These are phyloP conservation scores for Halotydeus destructor DNA, from an alignment of 1,140 invertebrate genomes.

Conservation along the genomic window DNA sequence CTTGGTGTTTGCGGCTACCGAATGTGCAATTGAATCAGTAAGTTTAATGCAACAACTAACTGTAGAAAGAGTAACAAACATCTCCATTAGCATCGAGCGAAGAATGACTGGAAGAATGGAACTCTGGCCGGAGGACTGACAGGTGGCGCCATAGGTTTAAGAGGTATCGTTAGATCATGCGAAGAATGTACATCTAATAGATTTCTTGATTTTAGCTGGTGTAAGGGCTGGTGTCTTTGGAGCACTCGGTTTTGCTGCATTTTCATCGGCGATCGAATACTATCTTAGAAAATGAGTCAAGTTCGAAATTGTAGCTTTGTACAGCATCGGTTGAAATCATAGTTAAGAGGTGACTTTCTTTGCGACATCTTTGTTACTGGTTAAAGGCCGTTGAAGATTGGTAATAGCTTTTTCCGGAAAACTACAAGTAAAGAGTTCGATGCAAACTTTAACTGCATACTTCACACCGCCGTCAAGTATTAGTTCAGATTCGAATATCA, in stretches of 20 bases:
- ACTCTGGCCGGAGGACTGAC: slow-evolving; percentile 80
- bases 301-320: too few relatives aligned
- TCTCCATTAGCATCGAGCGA: slow-evolving; percentile 49
- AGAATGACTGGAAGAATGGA: slow-evolving; percentile 87
- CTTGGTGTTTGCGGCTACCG: slow-evolving; percentile 69
- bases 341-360: too few relatives aligned
- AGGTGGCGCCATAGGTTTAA: slow-evolving; percentile 77
- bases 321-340: too few relatives aligned
- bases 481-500: too few relatives aligned
- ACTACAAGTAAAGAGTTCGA: too few relatives aligned
- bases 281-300: too few relatives aligned
- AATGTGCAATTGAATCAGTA: slow-evolving; percentile 77
- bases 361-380: too few relatives aligned
- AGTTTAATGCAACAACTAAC: slow-evolving; percentile 18
- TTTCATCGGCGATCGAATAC: slow-evolving; percentile 84
- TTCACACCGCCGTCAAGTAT: too few relatives aligned
- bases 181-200: slow-evolving; percentile 1
- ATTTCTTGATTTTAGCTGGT: slow-evolving; percentile 47
- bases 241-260: slow-evolving; percentile 81
- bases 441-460: too few relatives aligned
- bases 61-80: not conserved
- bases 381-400: too few relatives aligned
- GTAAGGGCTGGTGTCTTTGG: slow-evolving; percentile 74
- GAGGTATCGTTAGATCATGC: slow-evolving; percentile 36
- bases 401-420: too few relatives aligned